Conservation (phyloP, 2,797 vertebrate species). For the Notolepis coatsorum region DNA sequence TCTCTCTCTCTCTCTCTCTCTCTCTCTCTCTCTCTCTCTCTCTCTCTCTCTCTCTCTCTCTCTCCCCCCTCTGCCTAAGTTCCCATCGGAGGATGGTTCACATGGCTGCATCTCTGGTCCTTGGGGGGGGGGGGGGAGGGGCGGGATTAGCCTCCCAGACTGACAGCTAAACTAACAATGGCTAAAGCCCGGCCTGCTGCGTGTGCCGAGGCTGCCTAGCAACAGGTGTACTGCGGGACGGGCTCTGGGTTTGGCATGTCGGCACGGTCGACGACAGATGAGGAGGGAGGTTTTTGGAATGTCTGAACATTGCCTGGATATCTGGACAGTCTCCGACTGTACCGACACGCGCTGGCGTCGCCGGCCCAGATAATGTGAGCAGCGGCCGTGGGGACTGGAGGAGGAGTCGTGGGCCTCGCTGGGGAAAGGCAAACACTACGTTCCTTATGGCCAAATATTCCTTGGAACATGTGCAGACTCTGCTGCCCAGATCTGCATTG, state of each 20-base stretch:
- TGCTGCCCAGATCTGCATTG: no score
- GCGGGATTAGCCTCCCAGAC: conserved; percentile 71
- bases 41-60: neutral
- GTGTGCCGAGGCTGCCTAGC: conserved; percentile 79
- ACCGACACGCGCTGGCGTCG: no score
- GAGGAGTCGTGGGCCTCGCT: no score
- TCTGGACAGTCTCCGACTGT: conserved; percentile 29
- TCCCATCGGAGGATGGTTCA: conserved; percentile 56
- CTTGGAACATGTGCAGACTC: conserved; percentile 29
- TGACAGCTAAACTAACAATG: conserved; percentile 79
- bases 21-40: conserved; percentile 13
- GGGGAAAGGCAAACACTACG: neutral
- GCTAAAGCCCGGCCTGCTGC: conserved; percentile 42
- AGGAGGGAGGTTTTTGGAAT: no score
- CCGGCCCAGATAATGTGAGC: no score
- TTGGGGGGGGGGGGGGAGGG: conserved; percentile 56
- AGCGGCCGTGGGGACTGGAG: no score
- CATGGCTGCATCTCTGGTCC: conserved; percentile 66
- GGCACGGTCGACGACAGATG: conserved; percentile 35
- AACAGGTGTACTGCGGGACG: conserved; percentile 72
- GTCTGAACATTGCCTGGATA: conserved; percentile 35
- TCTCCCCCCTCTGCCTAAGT: neutral
- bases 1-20: neutral
- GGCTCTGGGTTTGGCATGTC: conserved; percentile 41
- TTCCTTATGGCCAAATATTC: neutral